Evolutionary conservation across 2,888 invertebrate species (phyloP).

Genomic region (Biston stratarius): DNA sequence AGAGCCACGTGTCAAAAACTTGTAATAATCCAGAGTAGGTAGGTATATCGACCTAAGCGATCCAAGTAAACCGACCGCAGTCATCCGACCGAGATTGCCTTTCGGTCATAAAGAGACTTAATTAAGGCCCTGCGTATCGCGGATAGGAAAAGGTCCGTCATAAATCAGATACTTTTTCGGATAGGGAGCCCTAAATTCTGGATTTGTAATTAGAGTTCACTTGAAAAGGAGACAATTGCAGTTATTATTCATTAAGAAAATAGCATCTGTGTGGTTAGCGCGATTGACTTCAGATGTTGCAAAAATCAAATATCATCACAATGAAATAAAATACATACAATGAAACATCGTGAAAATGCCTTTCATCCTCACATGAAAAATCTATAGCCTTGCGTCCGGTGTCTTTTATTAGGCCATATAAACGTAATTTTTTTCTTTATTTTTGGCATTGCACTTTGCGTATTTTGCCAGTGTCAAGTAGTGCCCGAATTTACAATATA

Average conservation of each 20-base stretch:
- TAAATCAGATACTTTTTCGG: constrained; percentile 41
- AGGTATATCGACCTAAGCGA: neutral
- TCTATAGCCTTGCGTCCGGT: too few relatives aligned
- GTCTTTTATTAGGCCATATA: too few relatives aligned
- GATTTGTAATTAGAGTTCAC: neutral
- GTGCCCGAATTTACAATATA: too few relatives aligned
- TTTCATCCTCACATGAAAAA: too few relatives aligned
- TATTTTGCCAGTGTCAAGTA: too few relatives aligned
- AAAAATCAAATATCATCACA: too few relatives aligned
- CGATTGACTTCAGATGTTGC: too few relatives aligned
- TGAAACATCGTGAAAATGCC: too few relatives aligned
- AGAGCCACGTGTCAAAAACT: neutral
- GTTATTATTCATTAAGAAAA: neutral
- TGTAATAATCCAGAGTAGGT: neutral
- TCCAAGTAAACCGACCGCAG: constrained; percentile 8
- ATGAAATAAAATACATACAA: too few relatives aligned
- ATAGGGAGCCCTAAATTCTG: constrained; percentile 16
- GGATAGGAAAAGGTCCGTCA: constrained; percentile 40
- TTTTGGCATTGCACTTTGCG: too few relatives aligned
- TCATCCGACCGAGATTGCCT: constrained; percentile 23
- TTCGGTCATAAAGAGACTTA: constrained; percentile 39
- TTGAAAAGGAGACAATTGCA: neutral
- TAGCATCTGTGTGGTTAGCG: too few relatives aligned
- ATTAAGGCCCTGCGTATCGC: constrained; percentile 37
- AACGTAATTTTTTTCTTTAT: too few relatives aligned